A percentile compares a stretch with the other conserved stretches of the same genome.
Conservation (phyloP, 2,113 vertebrate genomes). For the Leucosticte australis region DNA sequence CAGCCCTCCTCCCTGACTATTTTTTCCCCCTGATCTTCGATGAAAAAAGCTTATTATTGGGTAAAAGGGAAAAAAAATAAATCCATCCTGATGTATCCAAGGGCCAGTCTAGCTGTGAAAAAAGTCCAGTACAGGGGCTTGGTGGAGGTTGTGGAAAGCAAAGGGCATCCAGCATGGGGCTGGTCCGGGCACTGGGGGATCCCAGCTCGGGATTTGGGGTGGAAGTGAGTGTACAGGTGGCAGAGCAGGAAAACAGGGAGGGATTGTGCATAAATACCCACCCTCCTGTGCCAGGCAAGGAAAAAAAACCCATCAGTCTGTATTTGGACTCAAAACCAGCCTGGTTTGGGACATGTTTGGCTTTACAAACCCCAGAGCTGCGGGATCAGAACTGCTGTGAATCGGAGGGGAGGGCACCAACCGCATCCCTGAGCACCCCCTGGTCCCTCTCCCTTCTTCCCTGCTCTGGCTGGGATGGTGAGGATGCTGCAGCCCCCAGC, state of each 20-base stretch:
- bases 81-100: not conserved
- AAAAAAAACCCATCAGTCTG: not conserved
- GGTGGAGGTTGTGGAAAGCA: not conserved
- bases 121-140: not conserved
- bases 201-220: fast-evolving
- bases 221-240: not conserved
- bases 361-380: not conserved
- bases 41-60: not conserved
- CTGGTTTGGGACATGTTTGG: not conserved
- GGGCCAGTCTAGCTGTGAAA: not conserved
- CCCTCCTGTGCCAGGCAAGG: not conserved
- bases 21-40: not conserved
- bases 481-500: not conserved
- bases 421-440: not conserved
- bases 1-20: not conserved
- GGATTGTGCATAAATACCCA: not conserved
- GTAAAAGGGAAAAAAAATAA: not conserved
- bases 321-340: not conserved
- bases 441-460: not conserved
- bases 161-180: not conserved
- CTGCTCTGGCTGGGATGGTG: not conserved
- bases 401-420: not conserved
- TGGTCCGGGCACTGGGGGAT: not conserved
- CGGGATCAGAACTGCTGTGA: not conserved
- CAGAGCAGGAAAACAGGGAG: not conserved